phyloP scores from a whole-genome alignment of 1,140 invertebrate species.

The Thalassaphorura encarpata region DNA sequence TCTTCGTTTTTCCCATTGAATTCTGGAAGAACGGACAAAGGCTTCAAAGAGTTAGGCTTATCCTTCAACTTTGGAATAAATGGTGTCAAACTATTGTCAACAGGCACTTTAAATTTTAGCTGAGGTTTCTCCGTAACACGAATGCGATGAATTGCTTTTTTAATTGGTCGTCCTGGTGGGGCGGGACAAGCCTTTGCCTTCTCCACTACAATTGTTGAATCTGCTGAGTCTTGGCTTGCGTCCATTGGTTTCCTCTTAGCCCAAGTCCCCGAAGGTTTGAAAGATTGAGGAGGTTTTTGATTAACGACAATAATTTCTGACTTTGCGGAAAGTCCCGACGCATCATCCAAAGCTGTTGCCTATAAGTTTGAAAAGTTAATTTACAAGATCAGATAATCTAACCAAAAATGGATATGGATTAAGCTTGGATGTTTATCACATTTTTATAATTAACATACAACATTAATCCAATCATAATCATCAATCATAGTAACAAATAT shows the following conservation, averaged over 20 bases:
- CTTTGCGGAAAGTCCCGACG: slow-evolving; percentile 53
- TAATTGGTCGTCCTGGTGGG: background rate
- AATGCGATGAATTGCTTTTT: slow-evolving; percentile 16
- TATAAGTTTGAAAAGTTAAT: slow-evolving; percentile 34
- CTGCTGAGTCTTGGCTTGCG: background rate
- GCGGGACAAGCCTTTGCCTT: background rate
- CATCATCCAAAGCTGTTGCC: slow-evolving; percentile 55
- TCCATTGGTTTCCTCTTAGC: slow-evolving; percentile 22
- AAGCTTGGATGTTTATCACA: background rate
- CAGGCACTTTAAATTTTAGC: slow-evolving; percentile 67
- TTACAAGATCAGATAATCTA: slow-evolving; percentile 12
- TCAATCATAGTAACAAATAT: slow-evolving; percentile 3
- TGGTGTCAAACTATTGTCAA: slow-evolving; percentile 63
- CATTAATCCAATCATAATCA: background rate
- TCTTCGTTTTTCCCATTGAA: slow-evolving; percentile 48
- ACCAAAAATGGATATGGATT: background rate
- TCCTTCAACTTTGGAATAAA: slow-evolving; percentile 73
- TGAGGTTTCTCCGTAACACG: slow-evolving; percentile 56
- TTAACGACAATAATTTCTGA: slow-evolving; percentile 43
- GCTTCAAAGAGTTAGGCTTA: slow-evolving; percentile 80
- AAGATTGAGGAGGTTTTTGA: slow-evolving; percentile 32
- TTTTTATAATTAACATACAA: slow-evolving; percentile 5
- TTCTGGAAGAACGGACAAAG: slow-evolving; percentile 59
- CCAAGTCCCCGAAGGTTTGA: slow-evolving; percentile 20
- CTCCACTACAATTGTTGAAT: background rate